Evolutionary conservation across 1,140 invertebrate genomes (phyloP).

Genomic region (Drosophila tropicalis): DNA sequence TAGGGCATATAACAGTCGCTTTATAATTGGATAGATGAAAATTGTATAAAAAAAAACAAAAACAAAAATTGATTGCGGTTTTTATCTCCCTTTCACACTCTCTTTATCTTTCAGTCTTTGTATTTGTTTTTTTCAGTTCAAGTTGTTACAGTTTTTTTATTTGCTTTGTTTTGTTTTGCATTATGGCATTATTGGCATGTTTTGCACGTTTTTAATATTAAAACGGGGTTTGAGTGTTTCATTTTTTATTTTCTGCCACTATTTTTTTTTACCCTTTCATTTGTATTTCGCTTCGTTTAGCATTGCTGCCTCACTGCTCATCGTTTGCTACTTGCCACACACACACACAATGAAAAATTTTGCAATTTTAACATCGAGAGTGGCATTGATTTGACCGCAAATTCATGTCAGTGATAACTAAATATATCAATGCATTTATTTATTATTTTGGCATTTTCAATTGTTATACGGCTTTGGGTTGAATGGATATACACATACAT

Average conservation of each 20-base stretch:
- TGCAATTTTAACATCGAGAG: conserved; percentile 7
- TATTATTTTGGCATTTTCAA: conserved; percentile 25
- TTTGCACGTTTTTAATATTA: conserved; percentile 51
- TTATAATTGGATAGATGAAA: conserved; percentile 9
- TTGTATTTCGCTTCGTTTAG: neutral
- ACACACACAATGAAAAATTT: conserved; percentile 12
- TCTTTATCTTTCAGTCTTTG: neutral
- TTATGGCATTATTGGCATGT: conserved; percentile 28
- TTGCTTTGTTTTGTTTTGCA: no score
- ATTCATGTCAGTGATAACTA: conserved; percentile 23
- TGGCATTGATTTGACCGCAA: conserved; percentile 42
- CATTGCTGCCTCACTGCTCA: neutral
- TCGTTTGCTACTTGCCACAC: neutral
- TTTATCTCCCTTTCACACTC: neutral
- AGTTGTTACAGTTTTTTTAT: no score
- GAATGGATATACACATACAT: neutral
- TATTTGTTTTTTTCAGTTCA: neutral
- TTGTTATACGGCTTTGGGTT: conserved; percentile 3
- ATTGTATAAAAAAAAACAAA: conserved; percentile 1
- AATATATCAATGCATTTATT: conserved; percentile 14
- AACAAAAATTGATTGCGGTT: conserved; percentile 12
- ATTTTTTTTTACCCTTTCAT: neutral
- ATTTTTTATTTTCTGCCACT: conserved; percentile 29
- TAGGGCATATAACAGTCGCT: no score
- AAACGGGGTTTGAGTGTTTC: conserved; percentile 6